These are phyloP conservation scores for Dinothrombium tinctorium DNA, from an alignment of 1,140 invertebrate species.

Conservation along the genomic window DNA sequence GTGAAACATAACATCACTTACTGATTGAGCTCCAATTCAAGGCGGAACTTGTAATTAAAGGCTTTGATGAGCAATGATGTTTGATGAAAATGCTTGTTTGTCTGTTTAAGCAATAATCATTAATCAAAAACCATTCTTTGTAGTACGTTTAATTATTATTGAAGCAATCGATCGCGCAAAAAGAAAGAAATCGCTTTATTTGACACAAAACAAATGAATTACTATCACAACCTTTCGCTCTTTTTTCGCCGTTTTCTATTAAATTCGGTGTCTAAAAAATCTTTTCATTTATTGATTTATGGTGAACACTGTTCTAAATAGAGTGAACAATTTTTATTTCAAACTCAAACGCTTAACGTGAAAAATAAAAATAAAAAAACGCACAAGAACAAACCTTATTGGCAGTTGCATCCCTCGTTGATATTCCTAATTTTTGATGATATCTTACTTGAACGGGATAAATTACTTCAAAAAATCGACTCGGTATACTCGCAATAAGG, in stretches of 20 bases:
- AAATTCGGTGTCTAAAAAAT: slow-evolving; percentile 2
- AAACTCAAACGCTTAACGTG: neutral
- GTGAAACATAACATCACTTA: slow-evolving; percentile 32
- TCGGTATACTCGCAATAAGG: slow-evolving; percentile 62
- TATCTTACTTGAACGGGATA: slow-evolving; percentile 76
- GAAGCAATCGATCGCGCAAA: too few relatives aligned
- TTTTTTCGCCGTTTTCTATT: too few relatives aligned
- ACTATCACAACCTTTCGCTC: too few relatives aligned
- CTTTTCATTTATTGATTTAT: neutral
- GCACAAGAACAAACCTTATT: slow-evolving; percentile 18
- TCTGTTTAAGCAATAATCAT: too few relatives aligned
- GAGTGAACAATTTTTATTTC: too few relatives aligned
- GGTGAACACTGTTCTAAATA: too few relatives aligned
- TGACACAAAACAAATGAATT: too few relatives aligned
- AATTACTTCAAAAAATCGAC: slow-evolving; percentile 75
- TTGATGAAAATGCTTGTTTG: slow-evolving; percentile 71
- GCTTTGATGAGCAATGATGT: slow-evolving; percentile 81
- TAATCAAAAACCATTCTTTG: too few relatives aligned
- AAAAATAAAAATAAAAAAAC: neutral
- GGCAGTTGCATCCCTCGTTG: slow-evolving; percentile 23
- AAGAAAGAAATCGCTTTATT: too few relatives aligned
- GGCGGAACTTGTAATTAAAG: slow-evolving; percentile 82
- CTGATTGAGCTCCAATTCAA: slow-evolving; percentile 84
- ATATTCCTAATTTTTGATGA: slow-evolving; percentile 84
- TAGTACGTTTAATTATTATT: too few relatives aligned